Evolutionary conservation across 2,888 invertebrate species (phyloP), one percentile per base, ranked within the genome.

Genomic region (Dolichomitus sp.): DNA sequence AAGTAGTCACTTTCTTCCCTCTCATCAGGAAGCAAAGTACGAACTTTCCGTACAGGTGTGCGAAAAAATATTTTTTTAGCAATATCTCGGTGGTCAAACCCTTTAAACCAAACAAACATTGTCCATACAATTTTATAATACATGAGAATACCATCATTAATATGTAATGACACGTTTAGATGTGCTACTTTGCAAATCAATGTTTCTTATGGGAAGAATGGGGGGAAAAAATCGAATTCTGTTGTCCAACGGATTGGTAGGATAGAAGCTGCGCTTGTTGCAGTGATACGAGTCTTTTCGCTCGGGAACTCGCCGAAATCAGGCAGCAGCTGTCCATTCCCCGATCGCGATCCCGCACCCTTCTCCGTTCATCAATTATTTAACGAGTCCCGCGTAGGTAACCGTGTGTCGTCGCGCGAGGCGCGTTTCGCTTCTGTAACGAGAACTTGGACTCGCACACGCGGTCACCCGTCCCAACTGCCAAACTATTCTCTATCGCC

Each of bases 321-420:
- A 70, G 74, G 54, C 57, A 63, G 68, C 85, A 85, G 85, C 85
- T 85, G 85, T 85, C 84, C 83, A 84, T 85, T 85, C 73, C 73
- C 85, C 85, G 84, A 83, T 84, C 84, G 84, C 75, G 80, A 80
- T 83, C 79, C 81, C 85, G 74, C 74, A 70, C 78, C 81, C 78
- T 69, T 61, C 54, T 50, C 73, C 50, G 73, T 81, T 78, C 83
- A 85, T 85, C 81, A 85, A 85, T 85, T 81, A 85, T 85, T 85
- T 73, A 85, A 76, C 72, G 70, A 33, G 73, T 57, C 74, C 70
- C 48, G 59, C 30, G 70, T 70, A 80, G 80, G 63, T 80, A 83
- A 80, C 63, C 76, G 73, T 83, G 75, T 59, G 68, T 77, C 69
- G 70, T 78, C 73, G 61, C 65, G 45, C 42, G 48, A 23, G 52